A percentile compares a stretch with the other conserved stretches of the same genome.
phyloP scores from a whole-genome alignment of 2,888 invertebrate genomes.

The Imbricaverruca yamaguchii region DNA sequence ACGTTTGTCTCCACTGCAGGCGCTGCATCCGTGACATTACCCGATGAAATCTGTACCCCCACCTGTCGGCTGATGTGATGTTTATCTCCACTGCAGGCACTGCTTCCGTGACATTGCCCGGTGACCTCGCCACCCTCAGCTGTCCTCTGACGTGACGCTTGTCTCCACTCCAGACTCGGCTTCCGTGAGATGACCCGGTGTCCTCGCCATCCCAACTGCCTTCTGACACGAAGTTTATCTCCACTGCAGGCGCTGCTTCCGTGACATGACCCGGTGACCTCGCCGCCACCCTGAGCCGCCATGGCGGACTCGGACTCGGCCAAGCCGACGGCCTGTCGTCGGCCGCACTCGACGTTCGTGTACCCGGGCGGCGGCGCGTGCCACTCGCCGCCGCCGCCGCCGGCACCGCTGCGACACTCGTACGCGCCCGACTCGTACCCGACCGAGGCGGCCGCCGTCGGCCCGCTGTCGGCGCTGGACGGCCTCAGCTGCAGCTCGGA shows the following conservation, averaged over 20 bases:
- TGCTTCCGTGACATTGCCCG: too few relatives aligned
- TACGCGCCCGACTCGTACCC: slow-evolving; percentile 31
- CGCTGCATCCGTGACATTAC: too few relatives aligned
- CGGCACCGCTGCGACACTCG: slow-evolving; percentile 32
- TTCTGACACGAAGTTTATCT: not conserved
- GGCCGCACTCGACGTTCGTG: slow-evolving; percentile 26
- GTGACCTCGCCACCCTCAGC: too few relatives aligned
- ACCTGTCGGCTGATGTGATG: not conserved
- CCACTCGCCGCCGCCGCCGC: slow-evolving; percentile 32
- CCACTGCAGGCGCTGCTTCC: not conserved
- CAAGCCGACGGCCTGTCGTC: slow-evolving; percentile 25
- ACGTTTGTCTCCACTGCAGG: too few relatives aligned
- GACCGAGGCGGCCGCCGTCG: slow-evolving; percentile 25
- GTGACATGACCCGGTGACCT: slow-evolving; percentile 22
- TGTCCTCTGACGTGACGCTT: too few relatives aligned
- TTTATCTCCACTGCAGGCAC: too few relatives aligned
- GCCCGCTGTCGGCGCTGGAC: slow-evolving; percentile 22
- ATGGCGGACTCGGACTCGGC: slow-evolving; percentile 32
- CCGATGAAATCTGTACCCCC: too few relatives aligned
- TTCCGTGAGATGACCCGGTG: too few relatives aligned
- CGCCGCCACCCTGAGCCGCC: slow-evolving; percentile 29
- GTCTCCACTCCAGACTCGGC: too few relatives aligned
- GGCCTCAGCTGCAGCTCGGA: slow-evolving; percentile 28
- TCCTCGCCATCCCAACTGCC: too few relatives aligned
- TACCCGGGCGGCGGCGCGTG: slow-evolving; percentile 26